phyloP scores from a whole-genome alignment of 2,797 vertebrate species.

The Atherinosoma microstoma region DNA sequence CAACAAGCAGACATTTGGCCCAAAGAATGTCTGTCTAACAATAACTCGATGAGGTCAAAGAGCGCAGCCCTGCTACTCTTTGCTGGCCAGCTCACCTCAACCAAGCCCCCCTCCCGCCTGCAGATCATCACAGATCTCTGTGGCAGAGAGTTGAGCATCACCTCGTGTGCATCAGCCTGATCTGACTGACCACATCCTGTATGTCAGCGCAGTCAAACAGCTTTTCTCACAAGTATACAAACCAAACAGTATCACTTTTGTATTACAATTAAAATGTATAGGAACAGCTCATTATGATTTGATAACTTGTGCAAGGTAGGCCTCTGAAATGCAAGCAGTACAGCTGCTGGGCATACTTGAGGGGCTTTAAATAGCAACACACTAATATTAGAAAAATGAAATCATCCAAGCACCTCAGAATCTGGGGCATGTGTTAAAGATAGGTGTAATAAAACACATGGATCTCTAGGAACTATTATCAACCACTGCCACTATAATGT shows the following conservation, averaged over 20 bases:
- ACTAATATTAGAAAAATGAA: slow-evolving; percentile 72
- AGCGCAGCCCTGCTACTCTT: slow-evolving; percentile 57
- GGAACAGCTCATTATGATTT: slow-evolving; percentile 26
- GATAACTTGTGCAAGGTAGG: slow-evolving; percentile 33
- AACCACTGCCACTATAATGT: slow-evolving; percentile 58
- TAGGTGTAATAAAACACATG: slow-evolving; percentile 66
- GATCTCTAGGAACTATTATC: slow-evolving; percentile 70
- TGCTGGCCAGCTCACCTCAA: slow-evolving; percentile 60
- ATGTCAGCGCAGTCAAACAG: slow-evolving; percentile 57
- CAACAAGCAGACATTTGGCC: slow-evolving; percentile 37
- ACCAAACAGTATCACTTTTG: slow-evolving; percentile 37
- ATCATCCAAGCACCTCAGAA: slow-evolving; percentile 58
- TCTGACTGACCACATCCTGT: slow-evolving; percentile 85
- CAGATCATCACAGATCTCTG: slow-evolving; percentile 49
- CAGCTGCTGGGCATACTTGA: slow-evolving; percentile 46
- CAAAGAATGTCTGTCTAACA: slow-evolving; percentile 45
- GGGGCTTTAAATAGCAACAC: slow-evolving; percentile 72
- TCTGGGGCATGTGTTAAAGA: slow-evolving; percentile 80
- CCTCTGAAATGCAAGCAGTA: slow-evolving; percentile 51
- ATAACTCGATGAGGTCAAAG: slow-evolving; percentile 44
- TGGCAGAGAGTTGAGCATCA: slow-evolving; percentile 62
- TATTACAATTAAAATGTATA: slow-evolving; percentile 38
- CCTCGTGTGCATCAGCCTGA: slow-evolving; percentile 44
- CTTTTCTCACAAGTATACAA: slow-evolving; percentile 67
- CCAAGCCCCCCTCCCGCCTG: slow-evolving; percentile 39